These are phyloP conservation scores for Venustoraphidia nigricollis DNA, from an alignment of 2,888 invertebrate species.

Conservation along the genomic window DNA sequence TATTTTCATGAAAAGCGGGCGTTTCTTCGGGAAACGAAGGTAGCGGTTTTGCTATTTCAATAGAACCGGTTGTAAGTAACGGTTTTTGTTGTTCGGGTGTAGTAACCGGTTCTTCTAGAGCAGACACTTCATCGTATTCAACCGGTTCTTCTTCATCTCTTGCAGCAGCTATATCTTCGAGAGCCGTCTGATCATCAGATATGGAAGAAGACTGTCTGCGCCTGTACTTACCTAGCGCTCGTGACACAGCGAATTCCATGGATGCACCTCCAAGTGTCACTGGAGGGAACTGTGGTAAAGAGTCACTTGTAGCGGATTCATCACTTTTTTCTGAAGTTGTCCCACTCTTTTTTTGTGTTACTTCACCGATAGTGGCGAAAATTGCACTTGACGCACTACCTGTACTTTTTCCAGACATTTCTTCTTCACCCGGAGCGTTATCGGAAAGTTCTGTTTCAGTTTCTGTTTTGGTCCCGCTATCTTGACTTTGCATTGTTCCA, in stretches of 20 bases:
- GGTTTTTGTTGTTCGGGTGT: slow-evolving; percentile 4
- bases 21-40: slow-evolving; percentile 33
- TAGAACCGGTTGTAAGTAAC: slow-evolving; percentile 1
- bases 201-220: slow-evolving; percentile 55
- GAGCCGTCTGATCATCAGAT: slow-evolving; percentile 46
- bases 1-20: slow-evolving; percentile 37
- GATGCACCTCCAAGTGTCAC: slow-evolving; percentile 46
- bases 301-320: slow-evolving; percentile 36
- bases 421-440: slow-evolving; percentile 39
- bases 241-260: slow-evolving; percentile 72
- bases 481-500: slow-evolving; percentile 12
- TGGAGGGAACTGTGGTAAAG: slow-evolving; percentile 29
- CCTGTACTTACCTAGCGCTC: slow-evolving; percentile 66
- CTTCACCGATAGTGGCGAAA: slow-evolving; percentile 62
- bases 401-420: slow-evolving; percentile 39
- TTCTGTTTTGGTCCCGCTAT: slow-evolving; percentile 35
- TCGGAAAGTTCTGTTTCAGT: slow-evolving; percentile 44
- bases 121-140: slow-evolving; percentile 9
- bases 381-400: slow-evolving; percentile 47
- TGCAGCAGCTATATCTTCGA: slow-evolving; percentile 32
- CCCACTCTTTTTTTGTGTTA: slow-evolving; percentile 37
- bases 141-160: slow-evolving; percentile 12
- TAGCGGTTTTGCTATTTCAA: not conserved
- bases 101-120: slow-evolving; percentile 9
- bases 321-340: slow-evolving; percentile 43